Evolutionary conservation across 37 sponge, comb jelly and placozoan species (phyloP).

Genomic region (Halichondria panicea): DNA sequence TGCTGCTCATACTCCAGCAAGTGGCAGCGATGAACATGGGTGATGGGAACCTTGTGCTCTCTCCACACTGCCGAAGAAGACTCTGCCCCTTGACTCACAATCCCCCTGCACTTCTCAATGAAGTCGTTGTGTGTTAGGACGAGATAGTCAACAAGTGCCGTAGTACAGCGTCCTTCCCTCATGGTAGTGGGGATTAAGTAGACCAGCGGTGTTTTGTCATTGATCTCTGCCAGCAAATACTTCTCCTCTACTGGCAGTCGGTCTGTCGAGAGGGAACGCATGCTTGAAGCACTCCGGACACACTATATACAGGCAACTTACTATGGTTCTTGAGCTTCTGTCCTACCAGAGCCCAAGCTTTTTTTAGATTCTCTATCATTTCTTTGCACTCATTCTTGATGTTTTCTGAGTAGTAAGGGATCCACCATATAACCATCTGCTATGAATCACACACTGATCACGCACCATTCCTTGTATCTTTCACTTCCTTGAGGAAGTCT

Average conservation of each 20-base stretch:
- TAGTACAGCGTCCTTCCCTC: slow-evolving; percentile 49
- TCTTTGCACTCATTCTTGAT: not conserved
- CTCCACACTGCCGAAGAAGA: not conserved
- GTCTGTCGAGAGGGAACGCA: slow-evolving; percentile 6
- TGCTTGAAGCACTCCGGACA: not conserved
- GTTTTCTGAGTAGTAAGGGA: slow-evolving; percentile 5
- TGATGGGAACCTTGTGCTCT: slow-evolving; percentile 7
- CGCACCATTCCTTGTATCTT: not conserved
- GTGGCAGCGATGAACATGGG: slow-evolving; percentile 50
- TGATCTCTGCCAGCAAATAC: slow-evolving; percentile 8
- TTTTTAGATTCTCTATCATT: slow-evolving; percentile 19
- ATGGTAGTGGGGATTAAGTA: slow-evolving; percentile 66
- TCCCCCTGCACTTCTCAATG: slow-evolving; percentile 37
- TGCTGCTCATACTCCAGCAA: slow-evolving; percentile 63
- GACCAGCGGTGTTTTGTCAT: slow-evolving; percentile 19
- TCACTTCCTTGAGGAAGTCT: slow-evolving; percentile 17
- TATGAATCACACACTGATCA: not conserved
- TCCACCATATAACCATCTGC: not conserved
- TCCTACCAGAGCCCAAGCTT: slow-evolving; percentile 55
- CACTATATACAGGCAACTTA: not conserved
- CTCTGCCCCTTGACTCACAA: slow-evolving; percentile 2
- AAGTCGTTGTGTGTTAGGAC: slow-evolving; percentile 57
- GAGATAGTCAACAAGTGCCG: slow-evolving; percentile 55
- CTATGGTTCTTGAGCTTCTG: slow-evolving; percentile 45
- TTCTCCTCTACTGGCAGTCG: slow-evolving; percentile 49